Evolutionary conservation across 2,113 vertebrate genomes (phyloP), one percentile per base, ranked within the genome.

Genomic region (Dissostichus mawsoni): DNA sequence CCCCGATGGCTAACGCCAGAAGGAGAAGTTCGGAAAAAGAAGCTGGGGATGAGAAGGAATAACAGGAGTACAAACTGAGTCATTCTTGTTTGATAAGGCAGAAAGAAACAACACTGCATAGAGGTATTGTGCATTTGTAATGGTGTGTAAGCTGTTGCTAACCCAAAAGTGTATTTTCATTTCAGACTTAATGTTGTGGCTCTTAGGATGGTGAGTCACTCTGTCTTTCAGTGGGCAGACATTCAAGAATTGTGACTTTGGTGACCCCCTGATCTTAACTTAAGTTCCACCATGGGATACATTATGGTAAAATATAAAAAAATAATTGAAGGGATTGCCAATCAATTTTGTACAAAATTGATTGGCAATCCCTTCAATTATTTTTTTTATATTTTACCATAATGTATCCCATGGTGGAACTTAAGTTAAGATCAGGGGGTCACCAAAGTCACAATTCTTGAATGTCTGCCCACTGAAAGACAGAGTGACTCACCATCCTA

Each of bases 21-120:
- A 96, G 92, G 20, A 96, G 91, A 45, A 99, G 96, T 82, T 98
- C 97, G 0, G 97, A 98, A 92, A 98, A 96, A 0, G 62, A 95
- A 29, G 95, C 98, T 99, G 93, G 0, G 59, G 66, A 18, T 10
- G 18, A 8, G 0, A 52, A 0, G 20, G 11, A 57, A 29, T 66
- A 25, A 83, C 14, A 9, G 2, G 0, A 0, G 50, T 1, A 44
- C 20, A 66, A 18, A 13, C 3, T 64, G 66, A 74, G 64, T 41
- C 29, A 10, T 23, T 11, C n/a, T 47, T 56, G 41, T 4, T 17
- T 44, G 44, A 55, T 36, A n/a, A 13, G 10, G 4, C 7, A 8
- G 14, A 61, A 51, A 61, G 20, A 2, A 6, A 2, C 5, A 11
- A 13, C 9, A 10, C 51, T 58, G 52, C 58, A 74, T 51, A 23